These are phyloP conservation scores for Dryomyza anilis DNA, from an alignment of 2,888 invertebrate genomes.

Conservation along the genomic window DNA sequence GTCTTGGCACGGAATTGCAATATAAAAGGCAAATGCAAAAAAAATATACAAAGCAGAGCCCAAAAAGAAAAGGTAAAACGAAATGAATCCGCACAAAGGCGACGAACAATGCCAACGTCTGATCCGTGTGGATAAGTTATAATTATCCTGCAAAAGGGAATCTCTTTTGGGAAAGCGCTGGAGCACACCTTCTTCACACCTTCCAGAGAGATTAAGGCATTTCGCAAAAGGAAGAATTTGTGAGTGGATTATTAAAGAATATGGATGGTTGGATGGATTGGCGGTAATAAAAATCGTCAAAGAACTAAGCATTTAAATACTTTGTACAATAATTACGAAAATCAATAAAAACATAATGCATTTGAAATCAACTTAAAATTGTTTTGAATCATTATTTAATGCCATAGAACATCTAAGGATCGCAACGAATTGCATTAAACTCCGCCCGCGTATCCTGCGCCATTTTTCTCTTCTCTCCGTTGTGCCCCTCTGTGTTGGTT, in stretches of 20 bases:
- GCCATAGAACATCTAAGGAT: background rate
- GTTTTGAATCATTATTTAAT: no score
- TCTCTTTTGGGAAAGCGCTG: slow-evolving; percentile 47
- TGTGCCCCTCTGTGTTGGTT: no score
- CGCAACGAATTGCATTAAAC: background rate
- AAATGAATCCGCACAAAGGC: slow-evolving; percentile 15
- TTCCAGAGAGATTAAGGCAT: slow-evolving; percentile 29
- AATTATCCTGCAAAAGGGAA: slow-evolving; percentile 46
- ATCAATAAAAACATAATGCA: background rate
- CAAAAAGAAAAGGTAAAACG: slow-evolving; percentile 30
- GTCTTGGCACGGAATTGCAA: background rate
- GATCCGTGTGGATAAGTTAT: slow-evolving; percentile 41
- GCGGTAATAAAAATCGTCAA: no score
- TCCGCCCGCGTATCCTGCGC: background rate
- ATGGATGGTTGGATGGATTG: no score
- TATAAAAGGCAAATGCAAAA: background rate
- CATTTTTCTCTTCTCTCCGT: background rate
- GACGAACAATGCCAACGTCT: slow-evolving; percentile 6
- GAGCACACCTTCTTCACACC: slow-evolving; percentile 57
- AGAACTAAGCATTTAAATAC: no score
- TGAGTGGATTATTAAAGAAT: no score
- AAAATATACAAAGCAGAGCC: background rate
- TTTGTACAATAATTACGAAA: background rate
- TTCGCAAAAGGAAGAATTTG: no score
- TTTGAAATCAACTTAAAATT: no score